A percentile compares a stretch with the other conserved stretches of the same genome.
phyloP scores from a whole-genome alignment of 2,888 invertebrate genomes.

The Monopis laevigella region DNA sequence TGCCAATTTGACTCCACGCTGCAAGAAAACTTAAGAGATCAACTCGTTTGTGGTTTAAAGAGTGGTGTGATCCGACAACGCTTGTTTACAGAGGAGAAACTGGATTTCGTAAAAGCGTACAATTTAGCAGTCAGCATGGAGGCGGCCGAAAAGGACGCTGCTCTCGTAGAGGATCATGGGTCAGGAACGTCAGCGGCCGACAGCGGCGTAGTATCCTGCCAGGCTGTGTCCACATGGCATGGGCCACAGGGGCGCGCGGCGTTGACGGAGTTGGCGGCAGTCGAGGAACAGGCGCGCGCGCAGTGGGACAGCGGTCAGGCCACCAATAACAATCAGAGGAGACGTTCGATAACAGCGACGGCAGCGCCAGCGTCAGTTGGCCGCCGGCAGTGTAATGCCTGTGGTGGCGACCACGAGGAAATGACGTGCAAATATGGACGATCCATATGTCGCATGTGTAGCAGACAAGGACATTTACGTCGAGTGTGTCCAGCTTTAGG shows the following conservation, averaged over 20 bases:
- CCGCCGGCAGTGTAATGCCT: background rate
- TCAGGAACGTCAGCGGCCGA: too few species aligned
- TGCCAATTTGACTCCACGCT: conserved; percentile 12
- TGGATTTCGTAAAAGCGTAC: too few species aligned
- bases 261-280: too few species aligned
- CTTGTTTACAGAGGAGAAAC: conserved; percentile 19
- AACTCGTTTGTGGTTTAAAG: conserved; percentile 19
- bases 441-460: background rate
- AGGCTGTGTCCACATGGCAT: too few species aligned
- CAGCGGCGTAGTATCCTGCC: too few species aligned
- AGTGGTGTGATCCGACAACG: conserved; percentile 19
- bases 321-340: too few species aligned
- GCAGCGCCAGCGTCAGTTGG: background rate
- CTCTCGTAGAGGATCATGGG: background rate
- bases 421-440: background rate
- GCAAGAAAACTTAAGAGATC: conserved; percentile 22
- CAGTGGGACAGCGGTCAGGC: too few species aligned
- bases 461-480: too few species aligned
- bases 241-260: background rate
- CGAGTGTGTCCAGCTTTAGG: too few species aligned
- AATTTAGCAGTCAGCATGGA: background rate
- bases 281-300: too few species aligned
- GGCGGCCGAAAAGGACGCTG: background rate
- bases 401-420: background rate
- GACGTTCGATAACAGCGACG: background rate